Percentiles rank a stretch among this genome's conserved stretches.
phyloP scores from a whole-genome alignment of 2,797 vertebrate genomes.

The Mormyrops attenuatus region DNA sequence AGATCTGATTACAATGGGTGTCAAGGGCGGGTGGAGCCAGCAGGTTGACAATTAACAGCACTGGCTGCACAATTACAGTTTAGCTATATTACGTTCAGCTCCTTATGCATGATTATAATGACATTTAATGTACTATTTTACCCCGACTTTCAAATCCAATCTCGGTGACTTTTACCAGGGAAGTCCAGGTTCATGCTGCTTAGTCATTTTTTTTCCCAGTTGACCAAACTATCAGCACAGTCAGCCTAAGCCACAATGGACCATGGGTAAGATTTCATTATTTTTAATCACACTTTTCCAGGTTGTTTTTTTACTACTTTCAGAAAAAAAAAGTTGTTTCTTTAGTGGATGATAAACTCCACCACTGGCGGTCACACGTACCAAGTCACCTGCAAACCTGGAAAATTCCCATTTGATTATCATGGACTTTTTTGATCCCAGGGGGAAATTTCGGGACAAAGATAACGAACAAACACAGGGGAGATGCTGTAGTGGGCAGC shows the following conservation, averaged over 20 bases:
- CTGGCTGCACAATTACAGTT: background rate
- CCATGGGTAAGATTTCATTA: background rate
- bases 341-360: background rate
- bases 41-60: background rate
- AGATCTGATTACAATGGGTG: constrained; percentile 5
- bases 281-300: background rate
- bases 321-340: background rate
- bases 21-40: background rate
- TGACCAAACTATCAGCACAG: background rate
- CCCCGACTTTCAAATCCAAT: background rate
- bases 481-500: background rate
- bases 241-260: background rate
- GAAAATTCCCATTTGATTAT: background rate
- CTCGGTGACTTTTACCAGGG: background rate
- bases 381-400: background rate
- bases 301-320: background rate
- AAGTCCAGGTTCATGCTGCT: background rate
- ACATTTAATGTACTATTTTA: background rate
- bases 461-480: background rate
- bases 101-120: constrained; percentile 10
- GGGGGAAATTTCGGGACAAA: background rate
- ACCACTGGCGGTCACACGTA: background rate
- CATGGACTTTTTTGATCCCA: background rate
- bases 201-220: background rate
- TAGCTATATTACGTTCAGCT: background rate